These are phyloP conservation scores for Scaptomyza hsui DNA, from an alignment of 1,140 invertebrate species.

Conservation along the genomic window DNA sequence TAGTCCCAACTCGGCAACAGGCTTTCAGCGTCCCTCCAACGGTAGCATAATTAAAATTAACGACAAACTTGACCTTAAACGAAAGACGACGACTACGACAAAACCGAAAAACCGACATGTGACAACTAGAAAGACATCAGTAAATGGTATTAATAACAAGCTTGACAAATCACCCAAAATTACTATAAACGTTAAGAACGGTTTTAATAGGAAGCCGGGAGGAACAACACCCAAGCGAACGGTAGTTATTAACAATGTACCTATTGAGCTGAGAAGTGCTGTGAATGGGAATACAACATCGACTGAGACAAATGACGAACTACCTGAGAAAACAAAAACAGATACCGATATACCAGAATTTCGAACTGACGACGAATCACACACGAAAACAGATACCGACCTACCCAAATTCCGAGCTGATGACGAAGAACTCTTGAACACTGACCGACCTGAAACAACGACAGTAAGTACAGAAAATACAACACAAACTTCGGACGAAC, in stretches of 20 bases:
- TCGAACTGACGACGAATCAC: conserved; percentile 3
- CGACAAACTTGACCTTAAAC: conserved; percentile 79
- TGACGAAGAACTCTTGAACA: neutral
- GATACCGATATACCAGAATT: conserved; percentile 2
- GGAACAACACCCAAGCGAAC: conserved; percentile 45
- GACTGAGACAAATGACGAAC: conserved; percentile 6
- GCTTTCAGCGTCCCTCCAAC: conserved; percentile 54
- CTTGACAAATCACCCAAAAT: conserved; percentile 70
- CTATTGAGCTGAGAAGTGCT: conserved; percentile 65
- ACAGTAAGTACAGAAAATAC: neutral
- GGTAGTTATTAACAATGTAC: conserved; percentile 77
- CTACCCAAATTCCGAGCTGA: neutral
- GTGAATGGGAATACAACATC: conserved; percentile 35
- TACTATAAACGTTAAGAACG: conserved; percentile 56
- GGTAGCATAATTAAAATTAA: conserved; percentile 54
- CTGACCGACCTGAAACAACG: neutral
- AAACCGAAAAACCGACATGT: conserved; percentile 49
- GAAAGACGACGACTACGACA: conserved; percentile 51
- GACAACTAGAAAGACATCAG: conserved; percentile 43
- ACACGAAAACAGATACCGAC: neutral
- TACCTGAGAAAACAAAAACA: neutral
- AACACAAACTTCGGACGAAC: neutral
- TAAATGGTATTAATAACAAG: conserved; percentile 68
- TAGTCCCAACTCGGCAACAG: conserved; percentile 51
- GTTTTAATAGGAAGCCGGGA: conserved; percentile 42